Conservation (phyloP, 37 sponge, comb jelly and placozoan species). For the Halisarca cf. caerulea region DNA sequence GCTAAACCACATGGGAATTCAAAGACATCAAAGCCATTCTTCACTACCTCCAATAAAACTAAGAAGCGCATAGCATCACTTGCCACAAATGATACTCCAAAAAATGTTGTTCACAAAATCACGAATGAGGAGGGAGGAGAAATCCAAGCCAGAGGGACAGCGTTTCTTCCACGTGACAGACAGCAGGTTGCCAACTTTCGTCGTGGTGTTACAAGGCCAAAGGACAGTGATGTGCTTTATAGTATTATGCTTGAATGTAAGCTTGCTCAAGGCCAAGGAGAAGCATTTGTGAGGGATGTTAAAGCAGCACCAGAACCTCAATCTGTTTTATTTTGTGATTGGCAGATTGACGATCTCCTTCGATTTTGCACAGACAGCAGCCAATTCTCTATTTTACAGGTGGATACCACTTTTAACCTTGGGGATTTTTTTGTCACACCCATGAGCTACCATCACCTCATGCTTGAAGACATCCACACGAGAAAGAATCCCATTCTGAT, state of each 20-base stretch:
- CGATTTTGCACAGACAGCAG: slow-evolving; percentile 24
- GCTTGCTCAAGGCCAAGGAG: slow-evolving; percentile 28
- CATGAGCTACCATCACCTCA: slow-evolving; percentile 36
- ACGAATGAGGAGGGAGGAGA: too few species aligned
- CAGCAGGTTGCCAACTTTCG: too few species aligned
- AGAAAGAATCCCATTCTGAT: slow-evolving; percentile 22
- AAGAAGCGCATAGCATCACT: too few species aligned
- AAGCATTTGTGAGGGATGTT: slow-evolving; percentile 44
- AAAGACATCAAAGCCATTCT: too few species aligned
- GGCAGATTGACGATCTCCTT: slow-evolving; percentile 37
- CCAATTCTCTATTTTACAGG: slow-evolving; percentile 19
- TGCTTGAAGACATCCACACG: slow-evolving; percentile 38
- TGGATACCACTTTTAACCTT: slow-evolving; percentile 56
- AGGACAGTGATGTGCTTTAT: slow-evolving; percentile 42
- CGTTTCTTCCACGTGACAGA: too few species aligned
- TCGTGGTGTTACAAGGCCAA: too few species aligned
- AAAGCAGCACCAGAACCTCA: slow-evolving; percentile 55
- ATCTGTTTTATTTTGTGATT: slow-evolving; percentile 39
- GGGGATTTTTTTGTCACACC: slow-evolving; percentile 60
- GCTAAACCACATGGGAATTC: too few species aligned
- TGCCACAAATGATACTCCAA: too few species aligned
- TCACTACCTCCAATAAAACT: too few species aligned
- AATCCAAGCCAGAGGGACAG: too few species aligned
- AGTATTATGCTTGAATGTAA: slow-evolving; percentile 53
- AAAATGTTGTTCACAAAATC: too few species aligned